Evolutionary conservation across 1,140 invertebrate species (phyloP).

Genomic region (Cryptotermes secundus): DNA sequence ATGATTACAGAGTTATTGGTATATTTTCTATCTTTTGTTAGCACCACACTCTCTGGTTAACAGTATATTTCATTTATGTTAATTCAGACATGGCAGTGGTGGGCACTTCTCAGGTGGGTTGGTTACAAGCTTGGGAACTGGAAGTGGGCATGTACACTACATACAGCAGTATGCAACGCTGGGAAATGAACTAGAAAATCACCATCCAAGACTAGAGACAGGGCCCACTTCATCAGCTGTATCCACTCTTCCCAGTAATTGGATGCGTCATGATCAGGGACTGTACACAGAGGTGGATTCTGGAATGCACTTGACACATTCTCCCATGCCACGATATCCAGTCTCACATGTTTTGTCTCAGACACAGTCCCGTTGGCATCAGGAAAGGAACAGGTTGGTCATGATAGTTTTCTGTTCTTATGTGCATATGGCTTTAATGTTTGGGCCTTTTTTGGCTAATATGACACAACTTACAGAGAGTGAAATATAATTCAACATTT

Average conservation of each 20-base stretch:
- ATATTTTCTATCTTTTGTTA: too few relatives aligned
- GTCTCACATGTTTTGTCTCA: background rate
- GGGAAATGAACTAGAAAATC: background rate
- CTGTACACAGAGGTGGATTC: background rate
- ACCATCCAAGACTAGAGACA: background rate
- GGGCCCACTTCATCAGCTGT: background rate
- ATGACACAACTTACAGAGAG: too few relatives aligned
- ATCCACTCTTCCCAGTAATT: conserved; percentile 41
- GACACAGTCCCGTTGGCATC: background rate
- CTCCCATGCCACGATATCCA: background rate
- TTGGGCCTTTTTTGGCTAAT: too few relatives aligned
- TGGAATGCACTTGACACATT: background rate
- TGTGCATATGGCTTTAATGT: too few relatives aligned
- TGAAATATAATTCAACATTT: too few relatives aligned
- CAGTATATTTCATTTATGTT: too few relatives aligned
- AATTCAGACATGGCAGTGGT: conserved; percentile 1
- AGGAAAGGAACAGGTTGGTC: background rate
- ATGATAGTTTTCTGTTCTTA: too few relatives aligned
- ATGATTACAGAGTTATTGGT: too few relatives aligned
- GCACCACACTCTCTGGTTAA: too few relatives aligned
- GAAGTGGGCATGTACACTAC: background rate
- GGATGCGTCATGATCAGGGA: conserved; percentile 40
- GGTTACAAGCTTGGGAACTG: background rate
- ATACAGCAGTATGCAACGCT: background rate
- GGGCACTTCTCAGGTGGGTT: background rate